phyloP scores from a whole-genome alignment of 2,113 vertebrate species.

The Crotophaga sulcirostris region DNA sequence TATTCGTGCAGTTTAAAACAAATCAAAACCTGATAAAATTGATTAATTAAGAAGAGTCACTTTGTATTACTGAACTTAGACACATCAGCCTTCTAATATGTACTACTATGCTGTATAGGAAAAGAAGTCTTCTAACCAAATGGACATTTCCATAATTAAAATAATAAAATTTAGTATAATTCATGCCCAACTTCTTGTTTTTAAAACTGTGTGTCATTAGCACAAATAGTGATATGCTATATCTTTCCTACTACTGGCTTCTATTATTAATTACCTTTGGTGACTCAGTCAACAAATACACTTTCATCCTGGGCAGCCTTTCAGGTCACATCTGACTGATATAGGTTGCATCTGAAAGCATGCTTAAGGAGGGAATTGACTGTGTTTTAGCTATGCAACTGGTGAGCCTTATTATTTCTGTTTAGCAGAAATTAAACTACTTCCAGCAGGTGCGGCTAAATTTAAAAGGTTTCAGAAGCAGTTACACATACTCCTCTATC shows the following conservation, averaged over 20 bases:
- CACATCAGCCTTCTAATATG: neutral
- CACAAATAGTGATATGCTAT: neutral
- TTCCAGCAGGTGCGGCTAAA: neutral
- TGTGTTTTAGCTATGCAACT: neutral
- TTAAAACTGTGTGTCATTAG: neutral
- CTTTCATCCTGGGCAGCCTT: slow-evolving; percentile 16
- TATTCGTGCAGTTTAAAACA: neutral
- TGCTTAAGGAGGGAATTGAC: neutral
- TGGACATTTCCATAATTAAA: neutral
- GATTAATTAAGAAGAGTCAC: neutral
- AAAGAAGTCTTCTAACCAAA: neutral
- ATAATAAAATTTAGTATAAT: neutral
- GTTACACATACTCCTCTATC: neutral
- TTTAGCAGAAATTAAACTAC: slow-evolving; percentile 10
- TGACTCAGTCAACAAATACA: neutral
- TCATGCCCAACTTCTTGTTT: neutral
- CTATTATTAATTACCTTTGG: neutral
- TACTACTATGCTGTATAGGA: neutral
- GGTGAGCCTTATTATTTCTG: neutral
- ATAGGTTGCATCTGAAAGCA: neutral
- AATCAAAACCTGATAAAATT: neutral
- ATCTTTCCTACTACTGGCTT: neutral
- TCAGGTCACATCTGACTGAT: neutral
- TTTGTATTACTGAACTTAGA: neutral
- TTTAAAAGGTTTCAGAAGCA: neutral